Base-by-base conservation (phyloP, 2,888 invertebrate species). In the Dasysyrphus tricinctus region DNA sequence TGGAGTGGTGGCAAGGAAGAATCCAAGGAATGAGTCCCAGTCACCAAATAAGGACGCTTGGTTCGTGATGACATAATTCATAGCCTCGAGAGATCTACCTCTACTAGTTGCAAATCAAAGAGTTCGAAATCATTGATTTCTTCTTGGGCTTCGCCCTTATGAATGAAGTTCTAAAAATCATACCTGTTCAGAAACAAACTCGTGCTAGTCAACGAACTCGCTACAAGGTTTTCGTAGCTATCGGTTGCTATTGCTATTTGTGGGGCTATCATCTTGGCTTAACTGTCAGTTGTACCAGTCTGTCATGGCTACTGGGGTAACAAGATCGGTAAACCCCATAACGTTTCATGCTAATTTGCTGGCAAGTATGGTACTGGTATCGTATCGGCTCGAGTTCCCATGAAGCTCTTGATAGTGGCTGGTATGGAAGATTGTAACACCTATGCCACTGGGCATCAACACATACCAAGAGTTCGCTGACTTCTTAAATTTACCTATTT, bases 181-280 rank as follows among this genome's bases (percentile, higher is more conserved):
- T 99, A 98, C 99, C 99, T 83, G 99, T 99, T 19, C 99, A 99
- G 95, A 99, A 99, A 93, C 99, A 99, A 93, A 99, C 99, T 0
- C 96, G 99, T 93, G 99, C 99, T 89, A 99, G 99, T 94, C 99
- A 99, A 93, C 96, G 99, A 92, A 99, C 99, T 14, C 96, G 99
- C 91, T 99, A 99, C 93, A 99, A 99, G 96, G 96, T 96, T 14
- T 96, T 96, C 82, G 96, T 97, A 29, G 99, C 99, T 81, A 99
- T 99, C 91, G 99, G 99, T 88, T n/a, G n/a, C 99, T 5, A 99
- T 99, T 85, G 99, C 99, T 77, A 99, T 99, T 91, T 96, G 99
- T 90, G 99, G 99, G 70, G 99, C 99, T 86, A 99, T 99, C 91
- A 98, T 99, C 90, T 94, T 99, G 88, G 99, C 99, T 74, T 99